These are phyloP conservation scores for Thomomys bottae DNA, from an alignment of 2,113 vertebrate genomes.

Conservation along the genomic window DNA sequence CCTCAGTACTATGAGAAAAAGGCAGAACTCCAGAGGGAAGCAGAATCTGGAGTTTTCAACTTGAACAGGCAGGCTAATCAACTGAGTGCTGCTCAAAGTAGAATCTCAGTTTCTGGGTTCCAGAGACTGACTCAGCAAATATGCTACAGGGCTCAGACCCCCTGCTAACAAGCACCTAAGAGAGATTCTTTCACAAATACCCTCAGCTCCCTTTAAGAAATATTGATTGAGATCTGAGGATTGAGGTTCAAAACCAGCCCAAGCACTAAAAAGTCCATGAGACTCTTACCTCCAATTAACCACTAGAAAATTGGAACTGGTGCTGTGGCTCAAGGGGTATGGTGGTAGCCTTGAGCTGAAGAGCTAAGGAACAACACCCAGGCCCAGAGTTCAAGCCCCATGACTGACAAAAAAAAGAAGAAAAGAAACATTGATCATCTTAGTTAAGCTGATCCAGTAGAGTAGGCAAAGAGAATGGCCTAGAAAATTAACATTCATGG, in stretches of 20 bases:
- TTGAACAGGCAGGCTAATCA: not conserved
- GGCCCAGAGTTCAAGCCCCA: no score
- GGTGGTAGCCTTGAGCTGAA: no score
- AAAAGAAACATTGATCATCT: not conserved
- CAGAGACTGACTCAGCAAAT: not conserved
- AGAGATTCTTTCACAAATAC: not conserved
- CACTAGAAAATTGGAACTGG: no score
- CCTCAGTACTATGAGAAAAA: slow-evolving; percentile 20
- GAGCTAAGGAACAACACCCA: no score
- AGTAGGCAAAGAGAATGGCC: not conserved
- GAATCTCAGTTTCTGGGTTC: not conserved
- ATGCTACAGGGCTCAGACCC: not conserved
- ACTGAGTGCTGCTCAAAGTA: not conserved
- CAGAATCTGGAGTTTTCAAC: not conserved
- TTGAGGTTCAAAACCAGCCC: no score
- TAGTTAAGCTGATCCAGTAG: not conserved
- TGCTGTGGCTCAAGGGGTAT: no score
- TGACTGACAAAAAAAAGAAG: no score
- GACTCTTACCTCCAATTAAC: no score
- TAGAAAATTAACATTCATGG: not conserved
- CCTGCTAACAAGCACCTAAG: not conserved
- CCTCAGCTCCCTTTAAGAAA: slow-evolving; percentile 22
- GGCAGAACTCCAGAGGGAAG: not conserved
- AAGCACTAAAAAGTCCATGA: no score
- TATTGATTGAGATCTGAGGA: no score